Conservation (phyloP, 2,113 vertebrate genomes). For the Phylloscopus trochiloides region DNA sequence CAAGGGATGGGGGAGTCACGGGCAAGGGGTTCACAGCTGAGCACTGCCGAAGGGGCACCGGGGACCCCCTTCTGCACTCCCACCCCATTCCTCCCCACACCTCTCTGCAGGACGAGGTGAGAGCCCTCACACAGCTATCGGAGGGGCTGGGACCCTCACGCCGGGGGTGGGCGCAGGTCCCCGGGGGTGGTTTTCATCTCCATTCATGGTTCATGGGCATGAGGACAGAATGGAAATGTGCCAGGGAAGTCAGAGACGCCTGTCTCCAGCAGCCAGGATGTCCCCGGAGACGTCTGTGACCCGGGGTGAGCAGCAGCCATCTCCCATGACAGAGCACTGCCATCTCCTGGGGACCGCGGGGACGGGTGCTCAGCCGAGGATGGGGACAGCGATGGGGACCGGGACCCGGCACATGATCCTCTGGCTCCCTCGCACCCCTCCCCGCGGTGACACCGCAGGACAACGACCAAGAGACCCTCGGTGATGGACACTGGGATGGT, state of each 20-base stretch:
- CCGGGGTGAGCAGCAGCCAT: not conserved
- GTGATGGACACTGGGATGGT: accelerated
- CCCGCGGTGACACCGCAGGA: accelerated
- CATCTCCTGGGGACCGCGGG: constrained; percentile 47
- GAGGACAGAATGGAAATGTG: not conserved
- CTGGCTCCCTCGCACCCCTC: not conserved
- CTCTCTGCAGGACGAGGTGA: not conserved
- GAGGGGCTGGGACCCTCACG: accelerated
- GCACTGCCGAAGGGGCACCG: accelerated
- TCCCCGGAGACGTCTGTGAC: not conserved
- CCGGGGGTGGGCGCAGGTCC: accelerated
- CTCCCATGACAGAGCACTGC: constrained; percentile 49
- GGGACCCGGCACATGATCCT: not conserved
- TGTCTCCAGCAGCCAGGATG: not conserved
- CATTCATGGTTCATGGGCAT: accelerated
- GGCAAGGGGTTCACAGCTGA: not conserved
- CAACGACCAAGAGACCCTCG: accelerated
- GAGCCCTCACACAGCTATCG: not conserved
- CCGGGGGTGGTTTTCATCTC: accelerated
- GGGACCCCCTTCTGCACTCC: no score
- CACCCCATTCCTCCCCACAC: accelerated
- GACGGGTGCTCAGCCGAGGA: not conserved
- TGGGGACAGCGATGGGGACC: not conserved
- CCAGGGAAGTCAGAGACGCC: not conserved
- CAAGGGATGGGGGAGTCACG: no score